A percentile compares a stretch with the other conserved stretches of the same genome.
These are phyloP conservation scores for Agrochola lychnidis DNA, from an alignment of 2,888 invertebrate species.

Conservation along the genomic window DNA sequence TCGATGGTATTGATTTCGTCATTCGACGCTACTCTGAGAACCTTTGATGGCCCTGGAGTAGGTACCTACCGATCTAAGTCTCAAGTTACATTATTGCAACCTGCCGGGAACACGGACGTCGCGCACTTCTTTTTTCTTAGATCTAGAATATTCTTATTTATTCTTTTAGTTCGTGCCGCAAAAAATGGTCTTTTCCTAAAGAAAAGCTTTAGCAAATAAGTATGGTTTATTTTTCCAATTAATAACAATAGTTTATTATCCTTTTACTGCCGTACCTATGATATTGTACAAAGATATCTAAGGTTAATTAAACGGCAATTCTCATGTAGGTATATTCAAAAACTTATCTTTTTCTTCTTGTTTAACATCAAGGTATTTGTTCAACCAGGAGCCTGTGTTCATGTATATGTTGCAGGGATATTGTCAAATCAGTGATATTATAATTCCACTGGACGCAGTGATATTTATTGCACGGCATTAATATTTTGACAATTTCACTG, in stretches of 20 bases:
- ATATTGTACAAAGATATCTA: not conserved
- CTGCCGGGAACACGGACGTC: not conserved
- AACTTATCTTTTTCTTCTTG: slow-evolving; percentile 29
- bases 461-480: too few relatives aligned
- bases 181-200: not conserved
- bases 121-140: not conserved
- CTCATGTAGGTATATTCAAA: slow-evolving; percentile 3
- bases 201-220: not conserved
- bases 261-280: not conserved
- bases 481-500: too few relatives aligned
- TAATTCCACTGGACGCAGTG: too few relatives aligned
- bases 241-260: not conserved
- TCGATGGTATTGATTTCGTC: slow-evolving; percentile 26
- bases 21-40: slow-evolving; percentile 23
- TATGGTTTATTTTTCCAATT: not conserved
- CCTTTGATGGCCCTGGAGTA: slow-evolving; percentile 2
- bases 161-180: not conserved
- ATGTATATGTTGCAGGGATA: not conserved
- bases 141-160: not conserved
- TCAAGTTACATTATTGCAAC: slow-evolving; percentile 19
- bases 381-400: slow-evolving; percentile 18
- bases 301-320: slow-evolving; percentile 12
- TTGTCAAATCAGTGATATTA: too few relatives aligned
- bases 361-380: slow-evolving; percentile 23
- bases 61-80: not conserved